A percentile compares a stretch with the other conserved stretches of the same genome.
Evolutionary conservation across 2,888 invertebrate genomes (phyloP).

Genomic region (Watsonalla cultraria): DNA sequence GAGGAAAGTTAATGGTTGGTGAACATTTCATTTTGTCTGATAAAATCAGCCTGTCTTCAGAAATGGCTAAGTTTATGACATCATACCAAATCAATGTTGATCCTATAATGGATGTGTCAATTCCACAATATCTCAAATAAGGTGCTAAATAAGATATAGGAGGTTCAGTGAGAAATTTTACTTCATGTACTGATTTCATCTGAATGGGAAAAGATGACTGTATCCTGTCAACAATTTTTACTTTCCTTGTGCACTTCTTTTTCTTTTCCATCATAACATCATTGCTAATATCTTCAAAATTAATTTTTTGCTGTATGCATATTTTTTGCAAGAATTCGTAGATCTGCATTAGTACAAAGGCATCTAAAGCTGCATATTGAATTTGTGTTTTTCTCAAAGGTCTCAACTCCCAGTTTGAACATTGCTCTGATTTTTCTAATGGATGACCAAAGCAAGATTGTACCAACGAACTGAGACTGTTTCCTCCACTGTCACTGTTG

Average conservation of each 20-base stretch:
- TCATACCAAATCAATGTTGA: slow-evolving; percentile 70
- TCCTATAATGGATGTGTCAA: slow-evolving; percentile 82
- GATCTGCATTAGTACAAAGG: slow-evolving; percentile 89
- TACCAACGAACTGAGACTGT: slow-evolving; percentile 86
- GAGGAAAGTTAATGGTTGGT: slow-evolving; percentile 74
- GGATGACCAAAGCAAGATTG: slow-evolving; percentile 86
- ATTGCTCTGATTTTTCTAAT: slow-evolving; percentile 92
- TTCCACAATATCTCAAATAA: slow-evolving; percentile 69
- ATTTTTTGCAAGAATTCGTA: slow-evolving; percentile 81
- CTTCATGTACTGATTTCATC: slow-evolving; percentile 34
- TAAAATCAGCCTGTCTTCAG: slow-evolving; percentile 54
- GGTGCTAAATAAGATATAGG: slow-evolving; percentile 45
- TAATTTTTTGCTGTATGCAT: slow-evolving; percentile 68
- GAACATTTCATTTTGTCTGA: slow-evolving; percentile 68
- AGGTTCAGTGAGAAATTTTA: slow-evolving; percentile 57
- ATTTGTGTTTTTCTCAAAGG: slow-evolving; percentile 89
- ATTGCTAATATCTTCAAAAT: slow-evolving; percentile 81
- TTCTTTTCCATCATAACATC: slow-evolving; percentile 77
- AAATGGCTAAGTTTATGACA: slow-evolving; percentile 55
- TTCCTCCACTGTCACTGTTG: slow-evolving; percentile 72
- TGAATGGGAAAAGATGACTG: slow-evolving; percentile 28
- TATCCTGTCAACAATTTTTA: slow-evolving; percentile 44
- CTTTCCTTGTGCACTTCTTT: slow-evolving; percentile 63
- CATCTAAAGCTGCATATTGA: slow-evolving; percentile 92
- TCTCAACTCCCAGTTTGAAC: slow-evolving; percentile 93